Conservation (phyloP, 2,888 invertebrate genomes). For the Ganaspis brasiliensis region DNA sequence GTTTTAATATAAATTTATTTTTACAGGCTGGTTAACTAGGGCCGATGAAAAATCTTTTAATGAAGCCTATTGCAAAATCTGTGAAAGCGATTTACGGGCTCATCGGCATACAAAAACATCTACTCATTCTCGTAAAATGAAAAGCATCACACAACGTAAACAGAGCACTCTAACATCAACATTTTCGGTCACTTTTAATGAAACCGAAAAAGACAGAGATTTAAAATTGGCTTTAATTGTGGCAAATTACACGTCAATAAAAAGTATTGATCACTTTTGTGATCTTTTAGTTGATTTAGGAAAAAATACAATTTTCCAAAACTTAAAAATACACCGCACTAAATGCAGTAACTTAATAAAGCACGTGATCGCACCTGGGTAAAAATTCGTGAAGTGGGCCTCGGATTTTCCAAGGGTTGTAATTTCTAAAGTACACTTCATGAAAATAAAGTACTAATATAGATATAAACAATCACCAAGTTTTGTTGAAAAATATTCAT, state of each 20-base stretch:
- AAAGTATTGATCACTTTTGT: slow-evolving; percentile 38
- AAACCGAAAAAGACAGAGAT: neutral
- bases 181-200: neutral
- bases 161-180: neutral
- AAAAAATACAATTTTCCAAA: slow-evolving; percentile 40
- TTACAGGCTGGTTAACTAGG: neutral
- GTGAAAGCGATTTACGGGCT: neutral
- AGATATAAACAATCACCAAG: too few relatives aligned
- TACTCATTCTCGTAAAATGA: neutral
- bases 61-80: slow-evolving; percentile 2
- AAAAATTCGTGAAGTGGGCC: too few relatives aligned
- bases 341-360: slow-evolving; percentile 55
- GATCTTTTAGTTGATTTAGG: slow-evolving; percentile 36
- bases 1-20: too few relatives aligned
- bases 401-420: too few relatives aligned
- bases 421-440: too few relatives aligned
- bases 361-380: slow-evolving; percentile 50
- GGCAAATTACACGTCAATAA: slow-evolving; percentile 35
- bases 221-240: neutral
- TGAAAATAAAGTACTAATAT: too few relatives aligned
- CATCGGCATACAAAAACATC: neutral
- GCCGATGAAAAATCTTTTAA: neutral
- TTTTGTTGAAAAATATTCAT: too few relatives aligned
- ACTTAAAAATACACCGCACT: slow-evolving; percentile 51
- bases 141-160: neutral